phyloP scores from a whole-genome alignment of 2,888 invertebrate species.

The Drymonia ruficornis region DNA sequence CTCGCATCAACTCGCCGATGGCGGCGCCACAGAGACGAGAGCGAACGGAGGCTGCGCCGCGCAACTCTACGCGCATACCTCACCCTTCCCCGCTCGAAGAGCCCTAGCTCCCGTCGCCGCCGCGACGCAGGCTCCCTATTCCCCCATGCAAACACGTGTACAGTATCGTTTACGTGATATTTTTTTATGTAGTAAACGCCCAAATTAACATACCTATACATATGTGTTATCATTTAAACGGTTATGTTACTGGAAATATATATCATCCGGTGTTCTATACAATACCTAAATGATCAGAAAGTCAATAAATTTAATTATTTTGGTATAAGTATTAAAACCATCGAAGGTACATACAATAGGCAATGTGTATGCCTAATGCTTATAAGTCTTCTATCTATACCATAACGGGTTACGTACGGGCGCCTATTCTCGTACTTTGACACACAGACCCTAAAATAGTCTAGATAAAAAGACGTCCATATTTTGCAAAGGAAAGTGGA shows the following conservation, averaged over 20 bases:
- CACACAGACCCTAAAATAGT: too few species aligned
- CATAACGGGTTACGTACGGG: too few species aligned
- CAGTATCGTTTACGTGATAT: constrained; percentile 24
- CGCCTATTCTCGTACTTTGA: too few species aligned
- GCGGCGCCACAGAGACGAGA: constrained; percentile 72
- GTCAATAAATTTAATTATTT: too few species aligned
- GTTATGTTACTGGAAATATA: background rate
- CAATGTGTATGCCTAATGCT: too few species aligned
- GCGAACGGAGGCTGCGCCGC: constrained; percentile 77
- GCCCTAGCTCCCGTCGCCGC: constrained; percentile 37
- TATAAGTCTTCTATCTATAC: too few species aligned
- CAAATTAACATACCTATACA: constrained; percentile 14
- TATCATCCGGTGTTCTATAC: too few species aligned
- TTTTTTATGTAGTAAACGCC: constrained; percentile 28
- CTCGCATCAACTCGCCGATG: constrained; percentile 67
- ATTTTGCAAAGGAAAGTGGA: too few species aligned
- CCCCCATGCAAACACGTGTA: constrained; percentile 37
- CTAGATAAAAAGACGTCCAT: too few species aligned
- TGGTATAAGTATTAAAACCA: too few species aligned
- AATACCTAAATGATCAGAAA: too few species aligned
- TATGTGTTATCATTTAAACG: background rate
- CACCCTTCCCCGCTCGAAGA: constrained; percentile 60
- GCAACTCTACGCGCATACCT: constrained; percentile 77
- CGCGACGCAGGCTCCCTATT: constrained; percentile 34
- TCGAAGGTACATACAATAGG: too few species aligned